Evolutionary conservation across 2,888 invertebrate species (phyloP), one percentile per base, ranked within the genome.

Genomic region (Caenorhabditis imperialis): DNA sequence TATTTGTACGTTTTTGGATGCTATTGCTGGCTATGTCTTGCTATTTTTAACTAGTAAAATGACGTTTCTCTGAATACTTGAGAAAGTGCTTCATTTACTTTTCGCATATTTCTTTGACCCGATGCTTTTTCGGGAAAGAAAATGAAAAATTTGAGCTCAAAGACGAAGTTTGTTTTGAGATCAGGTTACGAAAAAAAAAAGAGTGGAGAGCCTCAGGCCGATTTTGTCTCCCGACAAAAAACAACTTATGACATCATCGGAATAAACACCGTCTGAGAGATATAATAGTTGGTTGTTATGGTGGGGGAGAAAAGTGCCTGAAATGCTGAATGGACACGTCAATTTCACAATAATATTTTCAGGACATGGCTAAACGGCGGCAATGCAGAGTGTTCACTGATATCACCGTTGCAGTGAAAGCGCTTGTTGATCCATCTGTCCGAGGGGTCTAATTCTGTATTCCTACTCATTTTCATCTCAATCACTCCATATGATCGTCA

Each of bases 331-430:
- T n/a, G n/a, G n/a, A n/a, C n/a, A n/a, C n/a, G n/a, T 30, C 30
- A 30, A 10, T 30, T 30, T 10, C 30, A 30, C 10, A 30, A 30
- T 7, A 30, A 30, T 22, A 12, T 27, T 73, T 80, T 25, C 65
- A 80, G 78, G 87, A 87, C 65, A 87, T 87, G 87, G 87, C 87
- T 14, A 79, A 82, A 42, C 77, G 87, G 42, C 77, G 84, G 30
- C 84, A 87, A 70, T 84, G 83, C 51, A 69, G 81, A 23, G 83
- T 87, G 12, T 87, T 85, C 77, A 71, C 78, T 14, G 73, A 77
- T 22, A 65, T 83, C 38, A 60, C 57, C 12, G 67, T 75, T n/a
- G 80, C 81, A 25, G 62, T 81, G 33, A 70, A 71, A 30, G 54
- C 63, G 8, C 60, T 75, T 3, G 75, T 70, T 8, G 75, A 75